phyloP scores from a whole-genome alignment of 2,888 invertebrate species.

The Trachelus tabidus region DNA sequence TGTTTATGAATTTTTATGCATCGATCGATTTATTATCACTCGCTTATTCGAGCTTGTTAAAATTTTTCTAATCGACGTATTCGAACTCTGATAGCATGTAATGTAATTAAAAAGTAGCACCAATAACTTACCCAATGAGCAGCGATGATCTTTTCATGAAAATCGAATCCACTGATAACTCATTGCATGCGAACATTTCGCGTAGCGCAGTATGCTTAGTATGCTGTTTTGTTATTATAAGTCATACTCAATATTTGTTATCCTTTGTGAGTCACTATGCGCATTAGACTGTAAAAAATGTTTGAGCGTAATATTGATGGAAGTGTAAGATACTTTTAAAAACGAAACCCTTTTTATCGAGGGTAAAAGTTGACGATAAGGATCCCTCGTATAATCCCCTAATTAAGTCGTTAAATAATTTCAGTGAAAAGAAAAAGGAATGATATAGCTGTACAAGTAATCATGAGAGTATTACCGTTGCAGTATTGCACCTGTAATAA shows the following conservation, averaged over 20 bases:
- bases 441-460: neutral
- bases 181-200: no score
- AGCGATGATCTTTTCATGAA: neutral
- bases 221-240: neutral
- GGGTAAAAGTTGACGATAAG: neutral
- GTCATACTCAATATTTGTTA: neutral
- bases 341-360: neutral
- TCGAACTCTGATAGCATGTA: neutral
- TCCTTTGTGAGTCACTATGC: neutral
- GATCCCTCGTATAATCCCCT: neutral
- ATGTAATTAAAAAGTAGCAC: neutral
- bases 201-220: no score
- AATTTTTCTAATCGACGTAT: neutral
- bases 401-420: neutral
- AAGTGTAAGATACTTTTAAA: neutral
- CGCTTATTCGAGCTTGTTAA: neutral
- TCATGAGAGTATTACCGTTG: neutral
- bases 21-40: slow-evolving; percentile 28
- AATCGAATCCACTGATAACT: neutral
- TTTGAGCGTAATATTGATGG: neutral
- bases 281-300: neutral
- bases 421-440: neutral
- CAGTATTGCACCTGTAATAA: neutral
- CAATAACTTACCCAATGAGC: neutral
- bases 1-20: slow-evolving; percentile 42